Conservation (phyloP, 2,113 vertebrate genomes). For the Callopanchax toddi region DNA sequence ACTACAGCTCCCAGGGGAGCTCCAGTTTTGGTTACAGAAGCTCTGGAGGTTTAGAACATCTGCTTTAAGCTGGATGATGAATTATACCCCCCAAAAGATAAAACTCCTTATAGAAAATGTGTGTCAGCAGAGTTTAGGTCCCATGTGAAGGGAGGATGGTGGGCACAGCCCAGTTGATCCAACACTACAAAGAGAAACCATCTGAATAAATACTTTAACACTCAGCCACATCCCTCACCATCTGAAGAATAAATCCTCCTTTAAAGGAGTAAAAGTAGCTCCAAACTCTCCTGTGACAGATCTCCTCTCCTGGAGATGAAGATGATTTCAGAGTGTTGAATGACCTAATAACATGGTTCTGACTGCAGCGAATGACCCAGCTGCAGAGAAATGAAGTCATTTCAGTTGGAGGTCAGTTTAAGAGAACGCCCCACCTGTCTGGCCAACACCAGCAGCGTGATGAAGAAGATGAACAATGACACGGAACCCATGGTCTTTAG, state of each 20-base stretch:
- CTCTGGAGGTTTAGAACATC: conserved; percentile 53
- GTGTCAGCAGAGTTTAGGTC: conserved; percentile 50
- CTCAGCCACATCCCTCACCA: conserved; percentile 19
- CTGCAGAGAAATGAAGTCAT: not conserved
- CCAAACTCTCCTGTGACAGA: not conserved
- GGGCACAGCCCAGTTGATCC: not conserved
- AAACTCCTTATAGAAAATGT: conserved; percentile 36
- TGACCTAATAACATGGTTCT: not conserved
- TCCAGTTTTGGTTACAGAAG: conserved; percentile 19
- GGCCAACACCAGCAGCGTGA: conserved; percentile 93
- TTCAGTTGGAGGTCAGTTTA: not conserved
- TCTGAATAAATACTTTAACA: conserved; percentile 18
- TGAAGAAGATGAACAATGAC: conserved; percentile 95
- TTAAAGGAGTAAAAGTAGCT: conserved; percentile 4
- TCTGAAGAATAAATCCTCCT: not conserved
- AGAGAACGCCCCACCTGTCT: conserved; percentile 87
- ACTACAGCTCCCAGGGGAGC: conserved; percentile 34
- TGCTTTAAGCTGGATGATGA: conserved; percentile 61
- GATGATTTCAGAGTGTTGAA: not conserved
- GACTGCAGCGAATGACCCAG: not conserved
- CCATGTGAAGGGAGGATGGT: conserved; percentile 11
- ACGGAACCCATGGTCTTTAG: conserved; percentile 97
- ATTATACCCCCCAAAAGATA: conserved; percentile 47
- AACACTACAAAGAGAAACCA: not conserved
- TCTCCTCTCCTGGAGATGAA: not conserved